These are phyloP conservation scores for Lepidocyrtinus sp. DNA, from an alignment of 2,888 invertebrate species.

Conservation along the genomic window DNA sequence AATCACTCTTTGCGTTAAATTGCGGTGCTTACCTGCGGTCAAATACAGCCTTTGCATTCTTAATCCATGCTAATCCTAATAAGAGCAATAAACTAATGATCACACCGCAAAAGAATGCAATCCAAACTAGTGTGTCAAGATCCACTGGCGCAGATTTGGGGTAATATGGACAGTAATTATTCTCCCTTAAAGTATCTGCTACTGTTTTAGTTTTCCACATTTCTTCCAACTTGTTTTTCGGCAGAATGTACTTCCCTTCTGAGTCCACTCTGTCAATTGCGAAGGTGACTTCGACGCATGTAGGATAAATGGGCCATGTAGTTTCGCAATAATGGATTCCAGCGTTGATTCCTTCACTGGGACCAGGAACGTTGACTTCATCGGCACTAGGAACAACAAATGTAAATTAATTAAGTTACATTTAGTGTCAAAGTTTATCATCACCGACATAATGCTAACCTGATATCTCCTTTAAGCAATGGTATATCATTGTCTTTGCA, in stretches of 20 bases:
- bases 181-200: not conserved
- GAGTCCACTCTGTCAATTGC: conserved; percentile 30
- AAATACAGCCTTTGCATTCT: not conserved
- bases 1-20: no score
- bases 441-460: conserved; percentile 22
- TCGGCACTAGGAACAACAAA: not conserved
- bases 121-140: conserved; percentile 39
- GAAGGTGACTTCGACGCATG: conserved; percentile 59
- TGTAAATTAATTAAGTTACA: no score
- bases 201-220: conserved; percentile 52
- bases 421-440: no score
- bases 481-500: conserved; percentile 25
- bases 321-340: conserved; percentile 57
- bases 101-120: conserved; percentile 51
- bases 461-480: conserved; percentile 18
- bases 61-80: conserved; percentile 39
- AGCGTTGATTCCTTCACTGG: conserved; percentile 18
- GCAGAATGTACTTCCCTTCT: conserved; percentile 37
- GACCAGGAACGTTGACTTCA: conserved; percentile 55
- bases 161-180: conserved; percentile 52
- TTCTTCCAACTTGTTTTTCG: conserved; percentile 18
- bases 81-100: conserved; percentile 32
- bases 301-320: conserved; percentile 36
- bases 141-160: conserved; percentile 8
- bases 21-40: not conserved